These are phyloP conservation scores for Malaclemys terrapin DNA, from an alignment of 2,113 vertebrate species.

Conservation along the genomic window DNA sequence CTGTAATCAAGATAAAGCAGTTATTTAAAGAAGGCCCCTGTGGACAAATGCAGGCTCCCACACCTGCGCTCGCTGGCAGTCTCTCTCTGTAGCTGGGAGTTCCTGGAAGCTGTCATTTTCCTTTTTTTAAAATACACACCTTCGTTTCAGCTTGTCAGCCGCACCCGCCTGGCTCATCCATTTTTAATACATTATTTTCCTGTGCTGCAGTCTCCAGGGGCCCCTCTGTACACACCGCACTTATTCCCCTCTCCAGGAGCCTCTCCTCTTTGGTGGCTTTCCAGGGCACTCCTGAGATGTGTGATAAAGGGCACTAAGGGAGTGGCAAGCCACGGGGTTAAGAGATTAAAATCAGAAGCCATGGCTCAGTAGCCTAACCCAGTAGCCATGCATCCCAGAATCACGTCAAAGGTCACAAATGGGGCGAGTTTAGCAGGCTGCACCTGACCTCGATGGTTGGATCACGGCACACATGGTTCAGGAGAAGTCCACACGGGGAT, in stretches of 20 bases:
- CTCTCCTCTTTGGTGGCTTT: neutral
- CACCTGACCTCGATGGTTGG: neutral
- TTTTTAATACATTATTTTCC: neutral
- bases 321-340: neutral
- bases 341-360: neutral
- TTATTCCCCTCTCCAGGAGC: neutral
- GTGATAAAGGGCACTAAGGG: neutral
- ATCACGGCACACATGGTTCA: neutral
- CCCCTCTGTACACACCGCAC: neutral
- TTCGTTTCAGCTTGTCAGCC: neutral
- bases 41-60: conserved; percentile 4
- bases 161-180: neutral
- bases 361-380: neutral
- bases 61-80: neutral
- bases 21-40: conserved; percentile 58
- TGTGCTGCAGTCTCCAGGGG: neutral
- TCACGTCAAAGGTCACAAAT: neutral
- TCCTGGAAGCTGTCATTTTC: neutral
- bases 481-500: neutral
- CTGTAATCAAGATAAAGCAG: conserved; percentile 59
- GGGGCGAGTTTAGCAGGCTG: neutral
- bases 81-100: neutral
- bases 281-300: neutral
- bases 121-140: neutral
- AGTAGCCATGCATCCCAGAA: neutral